These are phyloP conservation scores for Melanerpes formicivorus DNA, from an alignment of 2,113 vertebrate species.

Conservation along the genomic window DNA sequence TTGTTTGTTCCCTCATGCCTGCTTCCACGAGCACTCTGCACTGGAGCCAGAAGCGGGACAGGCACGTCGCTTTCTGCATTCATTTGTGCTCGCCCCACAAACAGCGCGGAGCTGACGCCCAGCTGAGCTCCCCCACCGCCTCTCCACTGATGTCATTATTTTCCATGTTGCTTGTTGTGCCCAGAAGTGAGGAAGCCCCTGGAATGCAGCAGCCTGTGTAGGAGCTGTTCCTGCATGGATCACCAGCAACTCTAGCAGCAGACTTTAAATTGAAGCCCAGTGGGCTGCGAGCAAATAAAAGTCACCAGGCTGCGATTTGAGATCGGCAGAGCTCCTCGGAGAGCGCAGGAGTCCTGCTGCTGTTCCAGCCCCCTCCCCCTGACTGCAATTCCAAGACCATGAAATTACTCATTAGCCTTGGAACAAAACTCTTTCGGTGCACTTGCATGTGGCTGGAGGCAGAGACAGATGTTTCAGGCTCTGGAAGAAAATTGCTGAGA, in stretches of 20 bases:
- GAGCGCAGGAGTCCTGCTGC: background rate
- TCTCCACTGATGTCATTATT: slow-evolving; percentile 25
- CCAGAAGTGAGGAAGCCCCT: background rate
- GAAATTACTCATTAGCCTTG: slow-evolving; percentile 61
- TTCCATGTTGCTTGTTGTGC: background rate
- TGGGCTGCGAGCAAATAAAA: slow-evolving; percentile 29
- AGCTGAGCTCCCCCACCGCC: slow-evolving; percentile 11
- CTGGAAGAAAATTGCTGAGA: slow-evolving; percentile 26
- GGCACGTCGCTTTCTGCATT: background rate
- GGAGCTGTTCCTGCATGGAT: background rate
- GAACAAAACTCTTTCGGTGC: slow-evolving; percentile 39
- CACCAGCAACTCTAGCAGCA: background rate
- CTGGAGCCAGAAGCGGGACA: background rate
- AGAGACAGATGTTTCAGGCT: slow-evolving; percentile 44
- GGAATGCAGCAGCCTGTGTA: background rate
- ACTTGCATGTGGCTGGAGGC: slow-evolving; percentile 48
- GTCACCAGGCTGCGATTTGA: background rate
- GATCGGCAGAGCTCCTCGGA: background rate
- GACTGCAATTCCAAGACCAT: slow-evolving; percentile 21
- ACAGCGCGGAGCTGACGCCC: background rate
- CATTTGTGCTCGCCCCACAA: background rate
- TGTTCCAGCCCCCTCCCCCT: background rate
- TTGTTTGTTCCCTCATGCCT: background rate
- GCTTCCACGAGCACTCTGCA: background rate
- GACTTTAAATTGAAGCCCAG: slow-evolving; percentile 25